Percentiles rank a stretch among this genome's conserved stretches.
phyloP scores from a whole-genome alignment of 2,888 invertebrate genomes.

The Holacanthella duospinosa region DNA sequence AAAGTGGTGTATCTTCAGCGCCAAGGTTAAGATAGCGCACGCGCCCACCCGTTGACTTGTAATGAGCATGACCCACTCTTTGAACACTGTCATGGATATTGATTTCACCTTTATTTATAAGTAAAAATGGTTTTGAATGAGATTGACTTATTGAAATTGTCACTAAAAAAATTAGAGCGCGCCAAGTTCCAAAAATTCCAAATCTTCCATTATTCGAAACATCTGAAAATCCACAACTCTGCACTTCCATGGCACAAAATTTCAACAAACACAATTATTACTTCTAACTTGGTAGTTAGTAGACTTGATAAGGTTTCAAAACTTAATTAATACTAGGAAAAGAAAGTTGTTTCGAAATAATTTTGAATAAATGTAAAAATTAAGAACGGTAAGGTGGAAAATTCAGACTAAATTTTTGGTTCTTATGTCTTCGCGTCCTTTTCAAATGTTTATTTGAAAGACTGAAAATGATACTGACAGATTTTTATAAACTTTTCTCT shows the following conservation, averaged over 20 bases:
- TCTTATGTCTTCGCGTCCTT: neutral
- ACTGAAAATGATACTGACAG: neutral
- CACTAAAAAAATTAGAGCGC: neutral
- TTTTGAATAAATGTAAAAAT: too few species aligned
- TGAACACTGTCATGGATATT: neutral
- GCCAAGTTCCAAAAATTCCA: neutral
- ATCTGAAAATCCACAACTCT: neutral
- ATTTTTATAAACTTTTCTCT: slow-evolving; percentile 6
- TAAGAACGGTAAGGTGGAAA: too few species aligned
- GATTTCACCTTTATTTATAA: neutral
- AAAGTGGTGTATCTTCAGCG: neutral
- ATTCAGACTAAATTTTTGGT: too few species aligned
- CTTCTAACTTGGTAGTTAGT: too few species aligned
- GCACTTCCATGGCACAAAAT: neutral
- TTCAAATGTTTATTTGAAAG: neutral
- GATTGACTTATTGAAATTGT: neutral
- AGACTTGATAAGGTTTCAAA: too few species aligned
- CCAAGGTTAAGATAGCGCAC: neutral
- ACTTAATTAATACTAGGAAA: too few species aligned
- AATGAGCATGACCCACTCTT: neutral
- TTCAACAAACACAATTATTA: too few species aligned
- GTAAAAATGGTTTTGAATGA: neutral
- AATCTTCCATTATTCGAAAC: neutral
- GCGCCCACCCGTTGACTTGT: neutral
- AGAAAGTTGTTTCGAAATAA: too few species aligned